Percentiles rank a stretch among this genome's conserved stretches.
Conservation (phyloP, 2,113 vertebrate genomes). For the Paramisgurnus dabryanus region DNA sequence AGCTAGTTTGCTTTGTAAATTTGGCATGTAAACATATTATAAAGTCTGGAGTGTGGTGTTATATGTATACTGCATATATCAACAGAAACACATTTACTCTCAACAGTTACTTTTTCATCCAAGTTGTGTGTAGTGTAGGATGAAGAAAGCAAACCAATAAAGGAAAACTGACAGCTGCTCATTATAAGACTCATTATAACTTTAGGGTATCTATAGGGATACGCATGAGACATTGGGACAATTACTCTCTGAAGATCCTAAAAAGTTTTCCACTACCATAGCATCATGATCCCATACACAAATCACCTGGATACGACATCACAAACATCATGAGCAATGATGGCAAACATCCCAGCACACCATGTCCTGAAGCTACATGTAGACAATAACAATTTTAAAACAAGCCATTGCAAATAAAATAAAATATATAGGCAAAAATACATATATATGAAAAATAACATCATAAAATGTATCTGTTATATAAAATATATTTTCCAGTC, state of each 20-base stretch:
- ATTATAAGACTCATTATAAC: neutral
- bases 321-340: neutral
- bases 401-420: neutral
- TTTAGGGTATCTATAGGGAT: neutral
- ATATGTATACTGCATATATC: neutral
- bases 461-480: too few relatives aligned
- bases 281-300: neutral
- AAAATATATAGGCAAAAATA: too few relatives aligned
- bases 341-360: conserved; percentile 7
- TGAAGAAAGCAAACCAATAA: too few relatives aligned
- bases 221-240: neutral
- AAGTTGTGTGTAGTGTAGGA: too few relatives aligned
- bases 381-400: neutral
- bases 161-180: neutral
- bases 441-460: too few relatives aligned
- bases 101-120: neutral
- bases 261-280: neutral
- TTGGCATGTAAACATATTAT: neutral
- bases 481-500: too few relatives aligned
- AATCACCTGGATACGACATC: conserved; percentile 26
- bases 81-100: too few relatives aligned
- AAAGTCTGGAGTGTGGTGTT: neutral
- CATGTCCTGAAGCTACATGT: neutral
- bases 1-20: neutral
- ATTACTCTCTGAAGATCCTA: neutral